Conservation (phyloP, 2,888 invertebrate species). For the Griposia aprilina region DNA sequence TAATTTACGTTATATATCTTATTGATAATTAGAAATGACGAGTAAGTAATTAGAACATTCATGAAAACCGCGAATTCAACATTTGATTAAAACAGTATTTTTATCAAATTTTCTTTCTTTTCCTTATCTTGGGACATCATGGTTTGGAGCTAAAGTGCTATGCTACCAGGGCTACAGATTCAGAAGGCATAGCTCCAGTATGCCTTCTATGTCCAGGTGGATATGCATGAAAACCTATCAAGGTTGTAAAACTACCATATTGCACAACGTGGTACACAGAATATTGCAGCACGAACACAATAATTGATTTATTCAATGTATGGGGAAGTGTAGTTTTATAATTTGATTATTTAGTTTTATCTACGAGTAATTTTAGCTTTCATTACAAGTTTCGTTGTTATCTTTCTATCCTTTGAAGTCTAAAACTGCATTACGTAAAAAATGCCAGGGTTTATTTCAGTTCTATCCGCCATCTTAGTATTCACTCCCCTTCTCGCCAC, state of each 20-base stretch:
- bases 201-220: constrained; percentile 6
- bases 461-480: not conserved
- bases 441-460: not conserved
- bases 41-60: not conserved
- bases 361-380: not conserved
- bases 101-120: not conserved
- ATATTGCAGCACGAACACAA: constrained; percentile 55
- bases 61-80: not conserved
- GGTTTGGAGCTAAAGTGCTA: constrained; percentile 4
- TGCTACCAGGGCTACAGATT: constrained; percentile 25
- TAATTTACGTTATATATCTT: not conserved
- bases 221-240: not conserved
- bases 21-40: not conserved
- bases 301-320: constrained; percentile 56
- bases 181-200: constrained; percentile 17
- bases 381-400: constrained; percentile 2
- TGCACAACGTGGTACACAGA: constrained; percentile 40
- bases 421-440: not conserved
- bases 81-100: not conserved
- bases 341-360: not conserved
- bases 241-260: constrained; percentile 17
- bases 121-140: constrained; percentile 15
- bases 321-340: not conserved
- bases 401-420: not conserved
- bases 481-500: not conserved